These are phyloP conservation scores for Hipposideros armiger DNA, from an alignment of 2,113 vertebrate genomes.

Conservation along the genomic window DNA sequence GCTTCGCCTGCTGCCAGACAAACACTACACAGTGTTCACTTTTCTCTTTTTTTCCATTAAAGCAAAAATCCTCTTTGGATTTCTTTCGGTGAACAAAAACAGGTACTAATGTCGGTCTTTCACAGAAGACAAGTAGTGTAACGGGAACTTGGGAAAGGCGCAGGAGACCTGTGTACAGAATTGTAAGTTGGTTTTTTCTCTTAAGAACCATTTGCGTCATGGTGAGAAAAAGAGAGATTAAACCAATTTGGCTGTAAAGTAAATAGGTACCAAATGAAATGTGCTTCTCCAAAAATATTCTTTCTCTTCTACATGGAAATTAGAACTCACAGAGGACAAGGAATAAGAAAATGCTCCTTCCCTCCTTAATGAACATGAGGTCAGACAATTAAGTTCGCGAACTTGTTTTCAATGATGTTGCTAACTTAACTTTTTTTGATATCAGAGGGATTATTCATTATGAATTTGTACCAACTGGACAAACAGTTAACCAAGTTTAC, in stretches of 20 bases:
- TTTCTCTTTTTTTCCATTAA: neutral
- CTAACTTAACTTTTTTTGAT: too few species aligned
- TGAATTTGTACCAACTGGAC: too few species aligned
- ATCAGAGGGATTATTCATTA: too few species aligned
- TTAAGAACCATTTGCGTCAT: slow-evolving; percentile 39
- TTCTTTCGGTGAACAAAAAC: neutral
- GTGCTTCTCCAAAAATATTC: slow-evolving; percentile 39
- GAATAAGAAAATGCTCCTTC: neutral
- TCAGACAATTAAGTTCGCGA: too few species aligned
- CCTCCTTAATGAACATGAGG: neutral
- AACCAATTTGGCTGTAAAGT: slow-evolving; percentile 27
- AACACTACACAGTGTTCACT: neutral
- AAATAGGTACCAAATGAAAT: slow-evolving; percentile 21
- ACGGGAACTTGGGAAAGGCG: neutral
- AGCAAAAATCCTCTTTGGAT: neutral
- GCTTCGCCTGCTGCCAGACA: neutral
- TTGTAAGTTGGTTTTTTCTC: slow-evolving; percentile 26
- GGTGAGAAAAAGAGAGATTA: neutral
- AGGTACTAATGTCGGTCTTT: neutral
- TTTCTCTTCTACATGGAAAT: slow-evolving; percentile 37
- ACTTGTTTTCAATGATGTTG: too few species aligned
- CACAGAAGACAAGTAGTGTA: neutral
- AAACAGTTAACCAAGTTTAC: too few species aligned
- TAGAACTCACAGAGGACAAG: slow-evolving; percentile 18
- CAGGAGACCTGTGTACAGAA: neutral